A percentile compares a stretch with the other conserved stretches of the same genome.
These are phyloP conservation scores for Pagetopsis macropterus DNA, from an alignment of 2,797 vertebrate genomes.

Conservation along the genomic window DNA sequence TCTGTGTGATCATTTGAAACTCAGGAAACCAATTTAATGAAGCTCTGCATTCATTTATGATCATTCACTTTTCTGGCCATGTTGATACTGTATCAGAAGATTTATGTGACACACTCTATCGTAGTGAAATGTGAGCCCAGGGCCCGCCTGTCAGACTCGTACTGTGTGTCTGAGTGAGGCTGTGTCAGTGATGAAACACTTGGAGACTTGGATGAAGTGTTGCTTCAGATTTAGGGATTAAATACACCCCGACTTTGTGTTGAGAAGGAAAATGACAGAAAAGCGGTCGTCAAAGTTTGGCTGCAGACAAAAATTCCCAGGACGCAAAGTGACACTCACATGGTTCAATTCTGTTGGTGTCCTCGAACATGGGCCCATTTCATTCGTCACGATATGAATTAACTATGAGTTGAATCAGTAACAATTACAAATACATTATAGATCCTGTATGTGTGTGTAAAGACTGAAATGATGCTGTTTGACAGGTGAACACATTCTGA, in stretches of 20 bases:
- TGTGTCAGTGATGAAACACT: slow-evolving; percentile 6
- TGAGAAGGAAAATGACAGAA: no score
- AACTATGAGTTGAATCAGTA: neutral
- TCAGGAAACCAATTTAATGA: slow-evolving; percentile 10
- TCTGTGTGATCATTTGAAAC: slow-evolving; percentile 33
- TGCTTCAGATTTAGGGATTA: slow-evolving; percentile 4
- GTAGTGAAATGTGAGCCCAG: slow-evolving; percentile 25
- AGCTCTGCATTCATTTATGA: slow-evolving; percentile 30
- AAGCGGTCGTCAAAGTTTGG: neutral
- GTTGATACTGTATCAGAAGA: slow-evolving; percentile 2
- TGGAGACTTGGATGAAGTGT: neutral
- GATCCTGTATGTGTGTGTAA: neutral
- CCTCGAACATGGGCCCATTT: neutral
- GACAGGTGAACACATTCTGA: neutral
- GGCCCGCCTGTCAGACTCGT: slow-evolving; percentile 15
- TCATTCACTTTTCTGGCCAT: slow-evolving; percentile 3
- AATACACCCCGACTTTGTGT: neutral
- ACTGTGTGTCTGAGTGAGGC: no score
- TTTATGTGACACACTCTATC: slow-evolving; percentile 30
- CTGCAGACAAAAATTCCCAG: neutral
- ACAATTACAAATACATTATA: neutral
- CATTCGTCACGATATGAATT: no score
- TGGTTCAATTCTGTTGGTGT: neutral
- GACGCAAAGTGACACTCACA: neutral
- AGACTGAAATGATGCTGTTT: neutral